Base-by-base conservation (phyloP, 2,113 vertebrate species). In the Sinosuthora webbiana region DNA sequence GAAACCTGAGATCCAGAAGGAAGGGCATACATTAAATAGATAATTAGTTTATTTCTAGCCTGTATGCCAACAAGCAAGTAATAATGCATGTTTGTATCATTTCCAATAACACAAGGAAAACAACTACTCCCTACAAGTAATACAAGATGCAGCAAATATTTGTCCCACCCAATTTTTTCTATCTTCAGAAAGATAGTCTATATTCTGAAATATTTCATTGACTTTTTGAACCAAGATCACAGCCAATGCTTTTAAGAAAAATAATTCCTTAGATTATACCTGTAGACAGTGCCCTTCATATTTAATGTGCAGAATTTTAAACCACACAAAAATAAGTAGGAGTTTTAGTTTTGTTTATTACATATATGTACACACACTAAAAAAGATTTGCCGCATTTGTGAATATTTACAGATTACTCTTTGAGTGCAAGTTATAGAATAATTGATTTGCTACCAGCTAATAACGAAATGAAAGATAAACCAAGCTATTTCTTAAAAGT, bases 21-120 rank as follows among this genome's bases (percentile, higher is more conserved):
- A 84, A 75, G 6, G 37, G 28, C 62, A 68, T 68, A 68, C 44
- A 82, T 87, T 83, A 92, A 89, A 62, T 33, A 87, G 69, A 83
- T 91, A 95, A 79, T 60, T 71, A 30, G 20, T 93, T 91, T 93
- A 57, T 89, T 95, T 91, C 77, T 84, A 91, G 69, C 49, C 49
- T 82, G 31, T 73, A 30, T 87, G 69, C 77, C 74, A 93, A 78
- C 49, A 84, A 91, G 20, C 77, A 53, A 84, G 69, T 56, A 95
- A 82, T 84, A 89, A 84, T 69, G 35, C 73, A 60, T 60, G 39
- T 90, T 92, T 94, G 15, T 68, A 82, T 69, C 20, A 50, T 82
- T 91, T 95, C 74, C 62, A 87, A 6, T 91, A 56, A 65, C 65
- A 93, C 25, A 57, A 76, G 37, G 65, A 91, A 91, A 87, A n/a